Evolutionary conservation across 2,113 vertebrate genomes (phyloP).

Genomic region (Mormyrus lacerda): DNA sequence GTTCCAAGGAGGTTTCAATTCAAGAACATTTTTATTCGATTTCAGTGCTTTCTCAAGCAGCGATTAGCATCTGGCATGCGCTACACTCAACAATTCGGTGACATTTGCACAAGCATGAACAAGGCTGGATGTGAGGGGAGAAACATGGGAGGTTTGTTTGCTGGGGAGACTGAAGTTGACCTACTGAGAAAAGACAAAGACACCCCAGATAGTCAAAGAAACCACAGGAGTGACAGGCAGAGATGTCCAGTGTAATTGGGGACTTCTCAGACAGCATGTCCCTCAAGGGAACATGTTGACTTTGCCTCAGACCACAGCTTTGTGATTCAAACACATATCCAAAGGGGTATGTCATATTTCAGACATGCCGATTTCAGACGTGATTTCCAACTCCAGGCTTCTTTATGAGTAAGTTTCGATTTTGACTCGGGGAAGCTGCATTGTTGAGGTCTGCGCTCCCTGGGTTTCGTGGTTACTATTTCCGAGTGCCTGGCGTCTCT

Average conservation of each 20-base stretch:
- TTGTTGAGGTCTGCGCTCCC: not conserved
- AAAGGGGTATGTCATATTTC: not conserved
- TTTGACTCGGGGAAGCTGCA: not conserved
- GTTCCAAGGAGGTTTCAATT: conserved; percentile 45
- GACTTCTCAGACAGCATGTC: not conserved
- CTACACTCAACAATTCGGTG: conserved; percentile 33
- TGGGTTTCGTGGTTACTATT: not conserved
- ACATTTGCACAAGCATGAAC: conserved; percentile 16
- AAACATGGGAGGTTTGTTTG: conserved; percentile 11
- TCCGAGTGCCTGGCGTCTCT: not conserved
- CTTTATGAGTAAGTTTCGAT: conserved; percentile 11
- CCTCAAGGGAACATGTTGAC: not conserved
- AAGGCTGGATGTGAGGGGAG: conserved; percentile 9
- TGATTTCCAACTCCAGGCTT: not conserved
- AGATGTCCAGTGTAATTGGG: not conserved
- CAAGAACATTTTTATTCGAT: conserved; percentile 31
- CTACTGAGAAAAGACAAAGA: not conserved
- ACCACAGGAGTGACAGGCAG: not conserved
- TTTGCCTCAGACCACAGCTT: not conserved
- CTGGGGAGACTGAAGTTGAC: conserved; percentile 16
- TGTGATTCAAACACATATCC: not conserved
- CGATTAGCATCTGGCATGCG: conserved; percentile 41
- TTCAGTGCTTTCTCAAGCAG: conserved; percentile 35
- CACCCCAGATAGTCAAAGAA: not conserved
- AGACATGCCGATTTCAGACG: not conserved